Evolutionary conservation across 2,797 vertebrate genomes (phyloP).

Genomic region (Protonibea diacanthus): DNA sequence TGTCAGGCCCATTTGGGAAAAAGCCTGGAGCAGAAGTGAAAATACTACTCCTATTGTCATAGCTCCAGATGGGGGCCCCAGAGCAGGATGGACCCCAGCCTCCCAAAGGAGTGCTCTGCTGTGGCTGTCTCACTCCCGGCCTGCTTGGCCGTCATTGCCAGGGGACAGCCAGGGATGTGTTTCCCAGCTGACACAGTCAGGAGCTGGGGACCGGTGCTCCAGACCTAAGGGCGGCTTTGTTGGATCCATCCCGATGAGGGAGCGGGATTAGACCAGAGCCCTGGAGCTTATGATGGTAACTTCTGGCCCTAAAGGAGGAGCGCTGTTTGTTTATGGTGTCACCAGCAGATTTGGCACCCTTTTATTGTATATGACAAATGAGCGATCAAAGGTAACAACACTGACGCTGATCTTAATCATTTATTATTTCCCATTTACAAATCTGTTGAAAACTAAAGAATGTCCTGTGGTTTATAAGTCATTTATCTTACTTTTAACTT

Average conservation of each 20-base stretch:
- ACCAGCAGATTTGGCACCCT: conserved; percentile 50
- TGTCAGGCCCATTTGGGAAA: conserved; percentile 44
- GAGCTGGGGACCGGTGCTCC: conserved; percentile 48
- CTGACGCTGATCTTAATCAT: conserved; percentile 12
- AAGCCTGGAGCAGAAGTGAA: conserved; percentile 61
- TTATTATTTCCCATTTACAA: conserved; percentile 11
- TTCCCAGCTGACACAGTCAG: conserved; percentile 77
- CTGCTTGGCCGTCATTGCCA: conserved; percentile 63
- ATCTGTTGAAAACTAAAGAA: conserved; percentile 7
- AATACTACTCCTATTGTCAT: conserved; percentile 79
- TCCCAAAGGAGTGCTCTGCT: conserved; percentile 74
- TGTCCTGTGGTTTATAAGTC: not conserved
- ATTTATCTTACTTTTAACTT: conserved; percentile 10
- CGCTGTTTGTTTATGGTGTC: conserved; percentile 34
- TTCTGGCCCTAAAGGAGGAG: conserved; percentile 23
- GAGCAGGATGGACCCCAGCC: conserved; percentile 76
- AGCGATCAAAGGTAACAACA: conserved; percentile 37
- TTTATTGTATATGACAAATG: conserved; percentile 42
- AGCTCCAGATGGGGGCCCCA: conserved; percentile 69
- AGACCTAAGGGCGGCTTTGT: conserved; percentile 38
- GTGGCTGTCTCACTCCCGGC: conserved; percentile 51
- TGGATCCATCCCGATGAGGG: conserved; percentile 56
- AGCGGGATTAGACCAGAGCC: conserved; percentile 50
- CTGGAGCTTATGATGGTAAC: conserved; percentile 45
- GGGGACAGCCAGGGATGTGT: conserved; percentile 71